A percentile compares a stretch with the other conserved stretches of the same genome.
These are phyloP conservation scores for Vanessa atalanta DNA, from an alignment of 1,140 invertebrate species.

Conservation along the genomic window DNA sequence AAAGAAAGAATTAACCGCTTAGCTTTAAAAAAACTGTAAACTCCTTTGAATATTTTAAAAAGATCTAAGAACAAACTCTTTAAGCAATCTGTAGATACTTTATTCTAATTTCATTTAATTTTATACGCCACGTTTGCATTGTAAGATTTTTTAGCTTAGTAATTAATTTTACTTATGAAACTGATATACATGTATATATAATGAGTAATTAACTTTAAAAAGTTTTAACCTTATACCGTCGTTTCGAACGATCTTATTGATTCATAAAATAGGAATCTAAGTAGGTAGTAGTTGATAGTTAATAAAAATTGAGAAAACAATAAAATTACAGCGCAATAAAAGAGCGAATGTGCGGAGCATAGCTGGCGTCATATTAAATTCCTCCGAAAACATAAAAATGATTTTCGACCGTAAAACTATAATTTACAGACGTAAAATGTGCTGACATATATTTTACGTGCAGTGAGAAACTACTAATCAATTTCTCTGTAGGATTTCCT, in stretches of 20 bases:
- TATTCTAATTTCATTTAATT: background rate
- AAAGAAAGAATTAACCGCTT: constrained; percentile 66
- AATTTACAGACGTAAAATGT: constrained; percentile 80
- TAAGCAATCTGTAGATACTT: constrained; percentile 19
- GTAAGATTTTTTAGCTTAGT: too few species aligned
- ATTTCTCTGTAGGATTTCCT: constrained; percentile 32
- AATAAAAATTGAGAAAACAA: constrained; percentile 81
- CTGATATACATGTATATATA: too few species aligned
- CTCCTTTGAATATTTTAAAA: constrained; percentile 65
- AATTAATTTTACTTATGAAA: too few species aligned
- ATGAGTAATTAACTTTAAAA: too few species aligned
- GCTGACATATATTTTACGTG: constrained; percentile 69
- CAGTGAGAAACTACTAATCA: constrained; percentile 36
- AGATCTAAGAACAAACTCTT: constrained; percentile 37
- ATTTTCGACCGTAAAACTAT: constrained; percentile 80
- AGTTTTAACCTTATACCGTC: too few species aligned
- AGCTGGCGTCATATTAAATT: constrained; percentile 79
- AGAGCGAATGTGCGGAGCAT: constrained; percentile 75
- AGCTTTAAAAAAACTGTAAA: constrained; percentile 63
- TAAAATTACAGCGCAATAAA: constrained; percentile 80
- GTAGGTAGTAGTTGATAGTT: constrained; percentile 70
- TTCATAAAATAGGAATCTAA: constrained; percentile 11
- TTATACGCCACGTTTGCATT: background rate
- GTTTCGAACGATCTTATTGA: background rate
- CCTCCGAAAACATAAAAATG: constrained; percentile 80